Base-by-base conservation (phyloP, 1,140 invertebrate species). In the Lepeophtheirus salmonis region DNA sequence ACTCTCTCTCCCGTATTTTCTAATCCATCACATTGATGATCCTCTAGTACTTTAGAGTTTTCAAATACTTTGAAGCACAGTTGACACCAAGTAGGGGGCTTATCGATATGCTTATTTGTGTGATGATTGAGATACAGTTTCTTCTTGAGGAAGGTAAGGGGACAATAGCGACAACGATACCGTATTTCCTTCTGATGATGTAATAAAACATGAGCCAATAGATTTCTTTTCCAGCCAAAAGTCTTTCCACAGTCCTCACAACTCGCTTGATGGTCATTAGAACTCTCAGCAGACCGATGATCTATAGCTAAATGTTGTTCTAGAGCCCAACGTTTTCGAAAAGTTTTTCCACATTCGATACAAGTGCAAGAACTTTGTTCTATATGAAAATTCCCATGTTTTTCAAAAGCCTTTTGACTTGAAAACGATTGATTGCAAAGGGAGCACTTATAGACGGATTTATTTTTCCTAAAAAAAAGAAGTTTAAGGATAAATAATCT, bases 121-220 rank as follows among this genome's bases (percentile, higher is more conserved):
- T 57, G 55, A 30, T 57, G 55, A 57, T 30, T 17, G 25, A 57
- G 21, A n/a, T 26, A 57, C n/a, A 41, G 17, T 4, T 30, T 24
- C 16, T 57, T 57, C 55, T 57, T 57, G 55, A 57, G 23, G 55
- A 57, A 57, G 26, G 23, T 57, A n/a, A 57, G 26, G 16, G 55
- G 52, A 23, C 55, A 57, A 20, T 26, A 26, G 21, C 26, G 21
- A 25, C 55, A 57, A 4, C 55, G 55, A 57, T 57, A 30, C 2
- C 55, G 55, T 14, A 57, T 57, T 21, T 57, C 55, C 55, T 57
- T 57, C 20, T 24, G 55, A 21, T 57, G 55, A 21, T 57, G 55
- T 2, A 57, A 20, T 2, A 24, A n/a, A 1, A 57, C 26, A n/a
- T 57, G 55, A n/a, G 55, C 55, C 23, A 57, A 21, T 12, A 57